A percentile compares a stretch with the other conserved stretches of the same genome.
Evolutionary conservation across 2,888 invertebrate species (phyloP).

Genomic region (Alcis repandata): DNA sequence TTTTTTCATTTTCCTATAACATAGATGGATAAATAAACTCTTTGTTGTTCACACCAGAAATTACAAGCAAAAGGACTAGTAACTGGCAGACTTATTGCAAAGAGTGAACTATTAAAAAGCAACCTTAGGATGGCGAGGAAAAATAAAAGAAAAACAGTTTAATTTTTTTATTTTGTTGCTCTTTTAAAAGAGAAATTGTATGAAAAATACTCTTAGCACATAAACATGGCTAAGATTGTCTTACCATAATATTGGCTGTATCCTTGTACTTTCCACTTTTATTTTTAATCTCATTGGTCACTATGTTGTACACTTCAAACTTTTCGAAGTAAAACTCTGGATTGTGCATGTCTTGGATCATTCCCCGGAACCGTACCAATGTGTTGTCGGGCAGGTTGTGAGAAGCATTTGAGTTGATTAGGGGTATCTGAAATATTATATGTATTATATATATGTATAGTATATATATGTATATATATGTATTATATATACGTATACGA

Average conservation of each 20-base stretch:
- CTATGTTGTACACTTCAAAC: constrained; percentile 89
- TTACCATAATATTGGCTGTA: constrained; percentile 86
- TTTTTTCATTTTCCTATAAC: constrained; percentile 76
- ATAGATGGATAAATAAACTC: no score
- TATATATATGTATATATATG: no score
- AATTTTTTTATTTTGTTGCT: not conserved
- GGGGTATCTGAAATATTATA: constrained; percentile 87
- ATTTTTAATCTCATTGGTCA: constrained; percentile 83
- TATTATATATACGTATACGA: no score
- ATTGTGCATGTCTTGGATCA: constrained; percentile 97
- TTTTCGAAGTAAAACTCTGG: constrained; percentile 94
- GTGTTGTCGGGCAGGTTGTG: constrained; percentile 89
- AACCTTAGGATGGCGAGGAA: no score
- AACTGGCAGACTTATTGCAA: no score
- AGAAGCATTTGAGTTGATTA: constrained; percentile 89
- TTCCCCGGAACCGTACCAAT: constrained; percentile 93
- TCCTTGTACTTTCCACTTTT: constrained; percentile 92
- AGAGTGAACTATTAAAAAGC: no score
- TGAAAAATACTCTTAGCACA: no score
- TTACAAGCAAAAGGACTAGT: no score
- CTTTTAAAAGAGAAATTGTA: no score
- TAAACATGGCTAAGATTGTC: no score
- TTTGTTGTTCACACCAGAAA: no score
- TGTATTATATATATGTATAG: not conserved
- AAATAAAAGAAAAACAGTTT: no score